Percentiles rank a stretch among this genome's conserved stretches.
These are phyloP conservation scores for Ctenoplectra terminalis DNA, from an alignment of 1,140 invertebrate genomes.

Conservation along the genomic window DNA sequence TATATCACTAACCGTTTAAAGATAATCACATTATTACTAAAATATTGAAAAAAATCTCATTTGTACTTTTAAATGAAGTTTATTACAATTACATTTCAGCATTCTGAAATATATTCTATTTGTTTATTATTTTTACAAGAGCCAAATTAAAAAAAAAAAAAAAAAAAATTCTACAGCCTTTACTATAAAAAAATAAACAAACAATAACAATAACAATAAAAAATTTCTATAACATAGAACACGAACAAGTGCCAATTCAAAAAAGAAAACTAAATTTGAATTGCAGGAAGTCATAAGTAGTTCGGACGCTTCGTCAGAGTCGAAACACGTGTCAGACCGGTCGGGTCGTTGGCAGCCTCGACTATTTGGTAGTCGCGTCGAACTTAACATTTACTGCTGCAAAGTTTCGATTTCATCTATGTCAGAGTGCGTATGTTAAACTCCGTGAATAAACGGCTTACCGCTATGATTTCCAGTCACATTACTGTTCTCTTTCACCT, in stretches of 20 bases:
- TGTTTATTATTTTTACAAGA: neutral
- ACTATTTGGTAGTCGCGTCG: conserved; percentile 13
- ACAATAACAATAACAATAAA: neutral
- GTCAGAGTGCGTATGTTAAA: conserved; percentile 35
- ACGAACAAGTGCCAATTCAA: conserved; percentile 27
- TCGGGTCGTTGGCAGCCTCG: conserved; percentile 46
- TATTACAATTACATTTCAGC: neutral
- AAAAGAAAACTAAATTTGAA: conserved; percentile 39
- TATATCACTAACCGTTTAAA: neutral
- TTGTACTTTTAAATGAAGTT: neutral
- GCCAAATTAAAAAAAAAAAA: neutral
- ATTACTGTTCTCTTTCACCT: conserved; percentile 78
- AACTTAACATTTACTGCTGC: conserved; percentile 22
- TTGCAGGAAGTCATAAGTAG: conserved; percentile 26
- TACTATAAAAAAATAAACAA: neutral
- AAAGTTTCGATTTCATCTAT: conserved; percentile 44
- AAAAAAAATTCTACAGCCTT: too few species aligned
- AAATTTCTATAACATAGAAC: neutral
- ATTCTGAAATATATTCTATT: conserved; percentile 2
- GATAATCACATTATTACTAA: neutral
- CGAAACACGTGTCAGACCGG: conserved; percentile 58
- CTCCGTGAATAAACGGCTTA: conserved; percentile 66
- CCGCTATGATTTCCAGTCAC: conserved; percentile 78
- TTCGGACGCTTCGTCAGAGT: conserved; percentile 30
- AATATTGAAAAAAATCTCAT: neutral